Percentiles rank a stretch among this genome's conserved stretches.
These are phyloP conservation scores for Vespertilio murinus DNA, from an alignment of 2,797 vertebrate genomes.

Conservation along the genomic window DNA sequence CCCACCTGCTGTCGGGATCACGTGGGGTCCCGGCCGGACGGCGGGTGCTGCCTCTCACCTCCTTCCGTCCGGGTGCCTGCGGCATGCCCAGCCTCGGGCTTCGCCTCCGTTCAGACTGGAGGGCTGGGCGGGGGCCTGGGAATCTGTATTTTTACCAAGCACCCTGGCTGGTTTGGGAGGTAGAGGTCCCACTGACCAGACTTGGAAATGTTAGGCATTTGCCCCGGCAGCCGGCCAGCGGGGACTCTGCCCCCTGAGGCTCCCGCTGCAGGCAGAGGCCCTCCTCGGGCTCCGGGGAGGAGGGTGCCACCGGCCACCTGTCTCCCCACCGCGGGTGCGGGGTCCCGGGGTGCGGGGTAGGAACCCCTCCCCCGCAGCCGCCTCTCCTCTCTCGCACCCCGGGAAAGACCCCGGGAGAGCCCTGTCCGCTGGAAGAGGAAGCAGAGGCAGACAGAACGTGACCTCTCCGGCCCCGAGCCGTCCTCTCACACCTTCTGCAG, in stretches of 20 bases:
- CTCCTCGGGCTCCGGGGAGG: not conserved
- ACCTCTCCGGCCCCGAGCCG: not conserved
- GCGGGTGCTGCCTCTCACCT: too few relatives aligned
- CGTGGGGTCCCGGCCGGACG: too few relatives aligned
- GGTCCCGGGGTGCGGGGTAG: not conserved
- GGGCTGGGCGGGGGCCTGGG: too few relatives aligned
- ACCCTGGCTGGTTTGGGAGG: too few relatives aligned
- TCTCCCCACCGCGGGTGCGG: accelerated
- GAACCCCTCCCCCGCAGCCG: not conserved
- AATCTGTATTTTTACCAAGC: too few relatives aligned
- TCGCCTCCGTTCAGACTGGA: too few relatives aligned
- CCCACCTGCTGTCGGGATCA: accelerated
- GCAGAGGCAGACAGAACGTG: not conserved
- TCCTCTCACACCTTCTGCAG: not conserved
- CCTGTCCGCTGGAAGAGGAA: not conserved
- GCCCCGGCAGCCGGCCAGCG: not conserved
- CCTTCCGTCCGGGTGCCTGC: too few relatives aligned
- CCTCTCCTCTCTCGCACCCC: not conserved
- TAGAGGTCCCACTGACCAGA: too few relatives aligned
- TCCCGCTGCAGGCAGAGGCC: not conserved
- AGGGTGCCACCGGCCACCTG: not conserved
- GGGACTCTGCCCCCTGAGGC: too few relatives aligned
- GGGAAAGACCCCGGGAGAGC: not conserved
- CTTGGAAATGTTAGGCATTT: too few relatives aligned
- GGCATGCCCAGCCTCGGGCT: too few relatives aligned